phyloP scores from a whole-genome alignment of 2,888 invertebrate genomes.

The Diaperis boleti region DNA sequence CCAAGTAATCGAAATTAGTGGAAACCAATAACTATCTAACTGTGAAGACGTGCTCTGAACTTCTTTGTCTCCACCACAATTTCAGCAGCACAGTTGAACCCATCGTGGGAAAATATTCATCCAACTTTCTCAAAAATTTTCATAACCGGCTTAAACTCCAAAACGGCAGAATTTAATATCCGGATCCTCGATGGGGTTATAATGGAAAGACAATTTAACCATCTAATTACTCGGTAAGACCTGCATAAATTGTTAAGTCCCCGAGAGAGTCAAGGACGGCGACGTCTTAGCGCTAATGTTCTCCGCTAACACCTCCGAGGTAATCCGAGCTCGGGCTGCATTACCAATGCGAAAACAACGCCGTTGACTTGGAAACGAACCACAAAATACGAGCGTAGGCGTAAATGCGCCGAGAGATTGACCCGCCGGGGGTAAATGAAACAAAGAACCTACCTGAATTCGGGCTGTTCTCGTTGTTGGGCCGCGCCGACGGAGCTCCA shows the following conservation, averaged over 20 bases:
- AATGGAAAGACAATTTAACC: slow-evolving; percentile 38
- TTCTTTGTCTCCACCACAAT: no score
- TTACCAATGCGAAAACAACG: slow-evolving; percentile 40
- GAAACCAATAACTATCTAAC: no score
- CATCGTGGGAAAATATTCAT: no score
- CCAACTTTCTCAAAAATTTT: neutral
- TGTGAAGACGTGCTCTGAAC: no score
- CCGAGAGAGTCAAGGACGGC: slow-evolving; percentile 16
- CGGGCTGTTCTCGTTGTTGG: slow-evolving; percentile 92
- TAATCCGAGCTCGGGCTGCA: slow-evolving; percentile 30
- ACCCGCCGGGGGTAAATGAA: no score
- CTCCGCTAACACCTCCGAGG: slow-evolving; percentile 37
- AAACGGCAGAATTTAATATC: slow-evolving; percentile 18
- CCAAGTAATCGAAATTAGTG: no score
- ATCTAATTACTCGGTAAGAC: slow-evolving; percentile 35
- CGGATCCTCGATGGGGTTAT: slow-evolving; percentile 15
- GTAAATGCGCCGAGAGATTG: neutral
- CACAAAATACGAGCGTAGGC: slow-evolving; percentile 4
- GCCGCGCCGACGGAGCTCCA: slow-evolving; percentile 95
- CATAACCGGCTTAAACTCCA: neutral
- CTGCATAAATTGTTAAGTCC: slow-evolving; percentile 39
- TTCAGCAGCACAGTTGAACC: no score
- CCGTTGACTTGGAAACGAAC: slow-evolving; percentile 11
- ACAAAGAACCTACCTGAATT: slow-evolving; percentile 88
- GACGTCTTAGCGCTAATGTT: slow-evolving; percentile 40